Percentiles rank a stretch among this genome's conserved stretches.
Evolutionary conservation across 2,888 invertebrate genomes (phyloP).

Genomic region (Apamea epomidion): DNA sequence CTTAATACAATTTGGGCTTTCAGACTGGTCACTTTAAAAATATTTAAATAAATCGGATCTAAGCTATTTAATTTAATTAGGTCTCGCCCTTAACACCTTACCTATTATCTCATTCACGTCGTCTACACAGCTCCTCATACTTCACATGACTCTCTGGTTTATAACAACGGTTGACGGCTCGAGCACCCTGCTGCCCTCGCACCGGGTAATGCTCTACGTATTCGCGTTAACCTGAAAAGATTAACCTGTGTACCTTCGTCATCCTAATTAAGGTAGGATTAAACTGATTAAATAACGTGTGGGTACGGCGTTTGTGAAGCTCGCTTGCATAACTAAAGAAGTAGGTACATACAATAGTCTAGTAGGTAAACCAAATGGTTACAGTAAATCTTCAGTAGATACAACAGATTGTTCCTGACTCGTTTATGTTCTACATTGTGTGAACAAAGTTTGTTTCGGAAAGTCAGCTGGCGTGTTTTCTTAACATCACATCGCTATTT

Average conservation of each 20-base stretch:
- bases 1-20: too few species aligned
- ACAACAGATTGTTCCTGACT: background rate
- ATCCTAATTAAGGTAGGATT: slow-evolving; percentile 28
- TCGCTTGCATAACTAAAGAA: background rate
- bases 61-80: background rate
- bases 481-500: background rate
- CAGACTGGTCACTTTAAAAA: background rate
- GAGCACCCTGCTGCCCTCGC: background rate
- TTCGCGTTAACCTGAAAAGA: slow-evolving; percentile 28
- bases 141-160: slow-evolving; percentile 15
- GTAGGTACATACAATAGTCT: background rate
- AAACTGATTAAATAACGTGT: background rate
- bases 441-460: background rate
- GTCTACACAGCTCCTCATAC: background rate
- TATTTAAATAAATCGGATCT: background rate
- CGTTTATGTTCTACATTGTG: background rate
- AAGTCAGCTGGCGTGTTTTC: background rate
- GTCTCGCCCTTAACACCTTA: background rate
- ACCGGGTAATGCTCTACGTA: slow-evolving; percentile 18
- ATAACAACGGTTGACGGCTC: slow-evolving; percentile 43
- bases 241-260: slow-evolving; percentile 18
- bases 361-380: background rate
- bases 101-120: background rate
- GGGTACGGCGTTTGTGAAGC: background rate
- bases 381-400: background rate